phyloP scores from a whole-genome alignment of 1,140 invertebrate genomes.

The Drosophila mauritiana region DNA sequence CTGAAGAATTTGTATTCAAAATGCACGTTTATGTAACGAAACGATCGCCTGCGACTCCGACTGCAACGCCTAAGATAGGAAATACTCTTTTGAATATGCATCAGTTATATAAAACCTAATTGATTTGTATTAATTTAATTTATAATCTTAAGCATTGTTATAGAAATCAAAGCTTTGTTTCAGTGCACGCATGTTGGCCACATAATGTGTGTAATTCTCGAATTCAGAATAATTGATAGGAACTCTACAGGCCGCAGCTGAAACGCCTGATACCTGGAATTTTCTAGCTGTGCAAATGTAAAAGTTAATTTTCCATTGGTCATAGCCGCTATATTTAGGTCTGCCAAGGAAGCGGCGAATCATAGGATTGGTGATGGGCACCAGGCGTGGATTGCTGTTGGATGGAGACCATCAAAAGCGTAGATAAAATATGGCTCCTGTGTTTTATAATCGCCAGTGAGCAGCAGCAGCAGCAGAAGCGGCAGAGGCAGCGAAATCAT shows the following conservation, averaged over 20 bases:
- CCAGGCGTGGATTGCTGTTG: background rate
- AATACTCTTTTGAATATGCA: too few relatives aligned
- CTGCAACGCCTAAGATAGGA: too few relatives aligned
- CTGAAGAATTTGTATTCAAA: too few relatives aligned
- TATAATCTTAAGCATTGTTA: background rate
- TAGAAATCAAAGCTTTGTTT: background rate
- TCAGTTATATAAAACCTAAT: too few relatives aligned
- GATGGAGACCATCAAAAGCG: conserved; percentile 25
- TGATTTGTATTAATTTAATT: too few relatives aligned
- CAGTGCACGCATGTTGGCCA: background rate
- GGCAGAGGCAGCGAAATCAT: conserved; percentile 4
- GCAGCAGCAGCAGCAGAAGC: conserved; percentile 1
- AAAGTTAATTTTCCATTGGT: conserved; percentile 14
- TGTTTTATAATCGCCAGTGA: conserved; percentile 40
- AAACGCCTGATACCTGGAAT: background rate
- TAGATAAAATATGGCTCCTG: conserved; percentile 31
- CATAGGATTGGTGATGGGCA: conserved; percentile 13
- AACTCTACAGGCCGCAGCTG: background rate
- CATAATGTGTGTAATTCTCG: too few relatives aligned
- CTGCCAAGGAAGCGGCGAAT: background rate
- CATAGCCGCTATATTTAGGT: conserved; percentile 8
- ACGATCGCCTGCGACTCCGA: too few relatives aligned
- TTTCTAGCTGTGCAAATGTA: conserved; percentile 4
- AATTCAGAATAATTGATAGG: conserved; percentile 10
- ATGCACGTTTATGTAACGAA: too few relatives aligned